phyloP scores from a whole-genome alignment of 1,140 invertebrate genomes.

The Adoxophyes honmai region DNA sequence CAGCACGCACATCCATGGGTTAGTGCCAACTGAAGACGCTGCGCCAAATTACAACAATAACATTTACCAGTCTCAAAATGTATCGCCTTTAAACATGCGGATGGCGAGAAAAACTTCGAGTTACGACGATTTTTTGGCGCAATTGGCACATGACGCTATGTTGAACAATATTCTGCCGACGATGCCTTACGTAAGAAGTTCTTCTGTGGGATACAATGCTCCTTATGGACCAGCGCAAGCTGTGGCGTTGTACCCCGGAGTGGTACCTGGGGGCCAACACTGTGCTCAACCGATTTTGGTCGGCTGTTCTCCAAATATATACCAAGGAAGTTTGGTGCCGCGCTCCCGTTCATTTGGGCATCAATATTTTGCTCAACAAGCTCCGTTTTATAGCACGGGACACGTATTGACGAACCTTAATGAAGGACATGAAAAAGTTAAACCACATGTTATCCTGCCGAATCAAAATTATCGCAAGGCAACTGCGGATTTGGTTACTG shows the following conservation, averaged over 20 bases:
- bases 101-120: neutral
- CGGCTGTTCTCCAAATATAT: conserved; percentile 36
- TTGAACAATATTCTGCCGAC: conserved; percentile 57
- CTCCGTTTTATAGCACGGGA: too few species aligned
- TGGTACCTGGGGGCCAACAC: neutral
- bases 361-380: too few species aligned
- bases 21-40: neutral
- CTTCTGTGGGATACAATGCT: conserved; percentile 17
- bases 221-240: neutral
- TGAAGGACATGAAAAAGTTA: neutral
- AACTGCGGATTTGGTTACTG: neutral
- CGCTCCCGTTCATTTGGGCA: too few species aligned
- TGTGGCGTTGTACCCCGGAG: neutral
- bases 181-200: conserved; percentile 42
- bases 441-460: neutral
- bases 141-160: conserved; percentile 41
- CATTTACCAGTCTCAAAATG: neutral
- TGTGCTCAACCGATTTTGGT: conserved; percentile 37
- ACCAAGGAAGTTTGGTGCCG: conserved; percentile 20
- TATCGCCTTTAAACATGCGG: neutral
- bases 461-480: neutral
- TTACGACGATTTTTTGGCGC: conserved; percentile 36
- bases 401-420: neutral
- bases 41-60: neutral
- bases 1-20: conserved; percentile 15